phyloP scores from a whole-genome alignment of 2,113 vertebrate genomes.

The Prolemur simus region DNA sequence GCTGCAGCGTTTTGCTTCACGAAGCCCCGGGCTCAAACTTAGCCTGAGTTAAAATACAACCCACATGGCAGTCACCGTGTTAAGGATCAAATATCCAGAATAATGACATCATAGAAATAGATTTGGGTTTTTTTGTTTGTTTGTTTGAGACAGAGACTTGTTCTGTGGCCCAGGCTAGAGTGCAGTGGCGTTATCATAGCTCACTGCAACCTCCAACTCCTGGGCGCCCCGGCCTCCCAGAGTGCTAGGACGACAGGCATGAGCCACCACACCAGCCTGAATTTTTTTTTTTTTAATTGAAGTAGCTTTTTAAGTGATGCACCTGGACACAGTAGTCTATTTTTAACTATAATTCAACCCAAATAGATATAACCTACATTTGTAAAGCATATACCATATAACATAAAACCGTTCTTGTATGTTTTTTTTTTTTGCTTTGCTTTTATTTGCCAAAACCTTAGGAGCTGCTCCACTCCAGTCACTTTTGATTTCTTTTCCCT shows the following conservation, averaged over 20 bases:
- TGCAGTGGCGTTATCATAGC: too few species aligned
- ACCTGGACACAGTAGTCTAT: neutral
- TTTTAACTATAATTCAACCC: conserved; percentile 30
- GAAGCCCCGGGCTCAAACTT: too few species aligned
- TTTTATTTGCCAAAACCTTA: neutral
- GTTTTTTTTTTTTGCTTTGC: neutral
- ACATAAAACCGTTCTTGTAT: neutral
- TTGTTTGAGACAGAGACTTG: too few species aligned
- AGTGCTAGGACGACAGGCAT: too few species aligned
- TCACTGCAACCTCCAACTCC: too few species aligned
- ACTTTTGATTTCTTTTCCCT: neutral
- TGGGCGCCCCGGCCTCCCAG: too few species aligned
- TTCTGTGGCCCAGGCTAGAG: too few species aligned
- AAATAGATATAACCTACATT: conserved; percentile 31
- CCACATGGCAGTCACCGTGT: too few species aligned
- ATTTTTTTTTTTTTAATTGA: neutral
- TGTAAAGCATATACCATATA: neutral
- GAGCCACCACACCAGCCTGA: neutral
- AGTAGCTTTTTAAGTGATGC: neutral
- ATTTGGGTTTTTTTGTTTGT: too few species aligned
- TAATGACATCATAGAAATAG: neutral
- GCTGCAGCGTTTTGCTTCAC: too few species aligned
- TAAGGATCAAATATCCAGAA: conserved; percentile 23
- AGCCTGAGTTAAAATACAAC: too few species aligned
- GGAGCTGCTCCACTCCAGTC: neutral